Conservation (phyloP, 2,113 vertebrate species). For the Leucoraja erinaceus region DNA sequence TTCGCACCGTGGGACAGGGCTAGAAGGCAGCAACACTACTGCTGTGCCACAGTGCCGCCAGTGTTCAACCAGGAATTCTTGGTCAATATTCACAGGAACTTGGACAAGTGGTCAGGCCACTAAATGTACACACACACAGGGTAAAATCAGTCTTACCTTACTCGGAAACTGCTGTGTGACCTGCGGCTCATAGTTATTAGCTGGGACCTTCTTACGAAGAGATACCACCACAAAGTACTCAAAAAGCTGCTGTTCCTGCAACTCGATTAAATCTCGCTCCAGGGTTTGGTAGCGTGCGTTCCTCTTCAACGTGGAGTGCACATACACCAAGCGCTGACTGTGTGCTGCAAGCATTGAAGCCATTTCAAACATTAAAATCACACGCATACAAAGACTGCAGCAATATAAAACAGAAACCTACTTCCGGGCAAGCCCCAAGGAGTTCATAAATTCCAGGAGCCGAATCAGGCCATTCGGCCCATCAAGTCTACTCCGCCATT, state of each 20-base stretch:
- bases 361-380: not conserved
- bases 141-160: constrained; percentile 61
- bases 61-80: not conserved
- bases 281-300: constrained; percentile 83
- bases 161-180: constrained; percentile 90
- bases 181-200: constrained; percentile 69
- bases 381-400: not conserved
- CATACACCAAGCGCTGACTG: constrained; percentile 65
- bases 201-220: constrained; percentile 70
- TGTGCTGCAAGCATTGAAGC: constrained; percentile 50
- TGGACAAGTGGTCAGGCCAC: no score
- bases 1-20: no score
- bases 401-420: not conserved
- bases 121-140: not conserved
- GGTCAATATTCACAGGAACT: no score
- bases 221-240: constrained; percentile 95
- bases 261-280: constrained; percentile 85
- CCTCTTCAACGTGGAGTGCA: constrained; percentile 70
- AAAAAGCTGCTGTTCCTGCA: constrained; percentile 87
- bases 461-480: no score
- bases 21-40: no score
- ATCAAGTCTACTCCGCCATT: no score
- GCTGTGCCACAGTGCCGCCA: no score
- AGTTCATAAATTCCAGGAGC: no score
- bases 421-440: no score